Evolutionary conservation across 2,113 vertebrate genomes (phyloP), one percentile per base, ranked within the genome.

Genomic region (Lampris megalopsis): DNA sequence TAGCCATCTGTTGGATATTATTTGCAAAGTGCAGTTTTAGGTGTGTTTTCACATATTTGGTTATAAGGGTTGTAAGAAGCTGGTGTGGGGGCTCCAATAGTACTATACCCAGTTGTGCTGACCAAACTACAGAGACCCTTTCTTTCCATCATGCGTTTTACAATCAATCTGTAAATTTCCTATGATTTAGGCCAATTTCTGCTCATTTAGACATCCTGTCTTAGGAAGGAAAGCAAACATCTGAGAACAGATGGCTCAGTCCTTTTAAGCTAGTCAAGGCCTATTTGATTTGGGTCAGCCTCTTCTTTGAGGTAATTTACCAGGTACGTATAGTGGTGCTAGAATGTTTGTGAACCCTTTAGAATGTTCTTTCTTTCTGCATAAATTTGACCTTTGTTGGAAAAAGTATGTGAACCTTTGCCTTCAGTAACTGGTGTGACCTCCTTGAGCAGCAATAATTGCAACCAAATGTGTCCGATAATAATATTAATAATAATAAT

Each of bases 1-100:
- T n/a, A 13, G 13, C 62, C 72, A 67, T 59, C 63, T 75, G 63
- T 67, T 24, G 59, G 42, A 37, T 41, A 66, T 75, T 75, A 67
- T 65, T 50, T n/a, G 38, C 10, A 5, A 8, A 9, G 9, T 37
- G 9, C n/a, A 58, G 50, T 53, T 53, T n/a, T 53, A 24, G 24
- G 24, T 24, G 24, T 24, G 50, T n/a, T 53, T 3, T 53, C 50
- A 11, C 50, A 53, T 11, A 10, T 9, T 53, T 53, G 50, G 7
- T 53, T 53, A 11, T 53, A 10, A 10, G 50, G 9, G 11, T 11
- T 64, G 62, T 45, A 64, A 47, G 47, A n/a, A 64, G 36, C 42
- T 47, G 9, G 3, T 49, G 36, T 11, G 6, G 47, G 47, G 38
- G 49, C 38, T 3, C 42, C 49, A 52, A 52, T 24, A 24, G 24